These are phyloP conservation scores for Rhombomys opimus DNA, from an alignment of 2,113 vertebrate genomes.

Conservation along the genomic window DNA sequence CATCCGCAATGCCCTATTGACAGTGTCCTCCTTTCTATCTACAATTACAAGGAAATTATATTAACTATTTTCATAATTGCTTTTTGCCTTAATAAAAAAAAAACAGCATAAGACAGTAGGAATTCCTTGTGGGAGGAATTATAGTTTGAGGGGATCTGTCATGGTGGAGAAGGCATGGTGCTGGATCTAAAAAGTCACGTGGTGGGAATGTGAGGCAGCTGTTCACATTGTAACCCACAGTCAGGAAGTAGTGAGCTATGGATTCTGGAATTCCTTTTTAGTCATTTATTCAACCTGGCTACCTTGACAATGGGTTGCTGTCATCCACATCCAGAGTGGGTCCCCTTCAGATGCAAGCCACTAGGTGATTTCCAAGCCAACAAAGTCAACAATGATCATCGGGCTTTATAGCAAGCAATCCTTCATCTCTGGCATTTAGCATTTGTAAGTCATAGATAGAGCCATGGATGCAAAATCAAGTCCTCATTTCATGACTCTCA, in stretches of 20 bases:
- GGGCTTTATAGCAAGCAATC: not conserved
- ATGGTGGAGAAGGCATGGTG: not conserved
- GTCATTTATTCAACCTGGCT: not conserved
- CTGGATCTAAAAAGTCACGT: not conserved
- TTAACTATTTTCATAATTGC: not conserved
- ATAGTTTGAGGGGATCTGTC: not conserved
- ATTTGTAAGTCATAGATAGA: not conserved
- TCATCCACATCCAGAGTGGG: not conserved
- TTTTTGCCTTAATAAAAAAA: not conserved
- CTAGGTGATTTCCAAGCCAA: not conserved
- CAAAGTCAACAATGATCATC: not conserved
- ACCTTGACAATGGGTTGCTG: too few species aligned
- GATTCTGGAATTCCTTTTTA: not conserved
- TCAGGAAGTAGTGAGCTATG: not conserved
- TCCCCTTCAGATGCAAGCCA: not conserved
- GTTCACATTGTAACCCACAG: not conserved
- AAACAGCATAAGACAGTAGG: not conserved
- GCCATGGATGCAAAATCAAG: fast-evolving
- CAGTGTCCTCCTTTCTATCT: not conserved
- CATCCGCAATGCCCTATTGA: not conserved
- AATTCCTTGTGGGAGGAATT: not conserved
- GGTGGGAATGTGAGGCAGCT: too few species aligned
- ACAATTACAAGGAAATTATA: not conserved
- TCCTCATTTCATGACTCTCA: not conserved
- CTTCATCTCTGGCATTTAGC: not conserved